Evolutionary conservation across 2,113 vertebrate genomes (phyloP), one percentile per base, ranked within the genome.

Genomic region (Chaetorhynchus papuensis): DNA sequence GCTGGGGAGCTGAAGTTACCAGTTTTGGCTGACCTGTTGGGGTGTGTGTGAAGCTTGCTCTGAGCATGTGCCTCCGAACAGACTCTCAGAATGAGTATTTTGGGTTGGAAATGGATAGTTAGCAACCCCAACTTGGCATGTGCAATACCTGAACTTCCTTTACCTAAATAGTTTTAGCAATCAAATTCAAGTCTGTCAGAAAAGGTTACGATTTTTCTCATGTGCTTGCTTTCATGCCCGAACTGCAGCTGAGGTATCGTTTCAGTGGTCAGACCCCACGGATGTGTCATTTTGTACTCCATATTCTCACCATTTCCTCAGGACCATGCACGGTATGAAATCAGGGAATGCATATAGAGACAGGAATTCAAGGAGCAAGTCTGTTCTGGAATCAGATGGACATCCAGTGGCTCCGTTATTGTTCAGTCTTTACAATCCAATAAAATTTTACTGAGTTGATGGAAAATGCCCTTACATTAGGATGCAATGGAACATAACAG

Each of bases 61-160:
- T 59, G 17, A 68, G 21, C 4, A 0, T 13, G 3, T 53, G 15
- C 14, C 22, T 66, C 49, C 63, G 47, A 56, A 24, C 15, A 83
- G 19, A 28, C 11, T 33, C 23, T 66, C 37, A 53, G 9, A 45
- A 16, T 31, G 9, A 45, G 20, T 52, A 65, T 82, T 94, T 45
- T 45, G 37, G 47, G 27, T 17, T 60, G 13, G 24, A 74, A 90
- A 39, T 79, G 18, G 41, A 14, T 31, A 81, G 17, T 21, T 59
- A 39, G 11, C 23, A 80, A 33, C 7, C 3, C 21, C 0, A 3
- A 2, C 7, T 17, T 60, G 16, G 16, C 15, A 20, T 22, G 10
- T 56, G 24, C 30, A 64, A 47, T 64, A 83, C 14, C 24, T 52
- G 53, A 64, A 69, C 14, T 42, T 76, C 37, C 31, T 93, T 50